Conservation (phyloP, 2,113 vertebrate genomes). For the Steatornis caripensis region DNA sequence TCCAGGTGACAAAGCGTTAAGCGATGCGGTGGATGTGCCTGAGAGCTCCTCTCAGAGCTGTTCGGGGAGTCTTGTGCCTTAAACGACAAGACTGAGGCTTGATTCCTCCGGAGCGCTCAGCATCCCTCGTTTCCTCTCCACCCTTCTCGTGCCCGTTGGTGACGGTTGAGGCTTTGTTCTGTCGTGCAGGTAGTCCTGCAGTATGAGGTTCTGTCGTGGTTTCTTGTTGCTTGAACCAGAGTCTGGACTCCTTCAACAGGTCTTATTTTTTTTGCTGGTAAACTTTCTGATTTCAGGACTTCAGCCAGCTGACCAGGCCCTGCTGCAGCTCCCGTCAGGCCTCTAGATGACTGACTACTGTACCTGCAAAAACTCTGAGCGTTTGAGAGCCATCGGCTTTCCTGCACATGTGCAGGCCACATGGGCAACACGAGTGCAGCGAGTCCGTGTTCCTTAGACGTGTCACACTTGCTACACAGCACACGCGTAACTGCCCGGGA, state of each 20-base stretch:
- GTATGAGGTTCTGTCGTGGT: not conserved
- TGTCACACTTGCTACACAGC: not conserved
- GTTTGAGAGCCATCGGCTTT: not conserved
- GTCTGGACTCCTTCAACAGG: not conserved
- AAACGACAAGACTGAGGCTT: not conserved
- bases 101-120: not conserved
- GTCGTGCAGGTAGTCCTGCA: not conserved
- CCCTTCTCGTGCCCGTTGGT: not conserved
- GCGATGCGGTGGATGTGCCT: not conserved
- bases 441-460: not conserved
- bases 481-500: not conserved
- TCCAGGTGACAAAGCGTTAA: not conserved
- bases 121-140: not conserved
- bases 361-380: not conserved
- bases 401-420: constrained; percentile 9
- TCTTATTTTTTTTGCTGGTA: not conserved
- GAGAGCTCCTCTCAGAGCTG: not conserved
- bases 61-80: not conserved
- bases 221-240: not conserved
- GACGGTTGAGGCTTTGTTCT: not conserved
- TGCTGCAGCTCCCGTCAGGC: not conserved
- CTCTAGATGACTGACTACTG: not conserved
- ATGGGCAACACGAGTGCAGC: not conserved
- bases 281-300: not conserved
- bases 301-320: not conserved